phyloP scores from a whole-genome alignment of 2,888 invertebrate species.

The Hymenopus coronatus region DNA sequence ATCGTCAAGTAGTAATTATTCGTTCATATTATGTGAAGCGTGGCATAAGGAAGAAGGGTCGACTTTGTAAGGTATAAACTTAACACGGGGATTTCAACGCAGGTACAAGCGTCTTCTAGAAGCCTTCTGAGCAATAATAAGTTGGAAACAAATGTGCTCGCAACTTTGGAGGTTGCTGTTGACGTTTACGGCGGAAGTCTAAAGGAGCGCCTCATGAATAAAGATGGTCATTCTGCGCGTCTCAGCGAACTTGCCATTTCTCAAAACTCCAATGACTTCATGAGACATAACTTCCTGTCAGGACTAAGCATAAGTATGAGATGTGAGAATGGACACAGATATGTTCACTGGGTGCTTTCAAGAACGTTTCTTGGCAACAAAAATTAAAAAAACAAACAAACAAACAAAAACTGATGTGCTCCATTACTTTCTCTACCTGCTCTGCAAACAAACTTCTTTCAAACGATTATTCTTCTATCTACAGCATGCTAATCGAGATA shows the following conservation, averaged over 20 bases:
- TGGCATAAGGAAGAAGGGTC: too few species aligned
- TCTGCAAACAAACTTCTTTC: too few species aligned
- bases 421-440: too few species aligned
- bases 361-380: background rate
- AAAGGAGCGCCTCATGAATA: background rate
- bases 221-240: background rate
- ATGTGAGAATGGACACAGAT: background rate
- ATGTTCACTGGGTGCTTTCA: background rate
- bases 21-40: too few species aligned
- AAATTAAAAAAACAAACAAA: too few species aligned
- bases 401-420: too few species aligned
- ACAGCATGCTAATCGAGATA: too few species aligned
- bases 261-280: background rate
- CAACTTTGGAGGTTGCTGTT: background rate
- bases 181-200: background rate
- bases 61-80: too few species aligned
- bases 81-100: background rate
- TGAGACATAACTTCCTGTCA: background rate
- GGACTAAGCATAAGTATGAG: background rate
- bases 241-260: background rate
- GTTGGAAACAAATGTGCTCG: too few species aligned
- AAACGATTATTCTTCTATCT: too few species aligned
- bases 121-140: too few species aligned
- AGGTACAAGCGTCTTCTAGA: background rate
- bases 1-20: background rate